Percentiles rank a stretch among this genome's conserved stretches.
phyloP scores from a whole-genome alignment of 2,888 invertebrate species.

The Cheilosia soror region DNA sequence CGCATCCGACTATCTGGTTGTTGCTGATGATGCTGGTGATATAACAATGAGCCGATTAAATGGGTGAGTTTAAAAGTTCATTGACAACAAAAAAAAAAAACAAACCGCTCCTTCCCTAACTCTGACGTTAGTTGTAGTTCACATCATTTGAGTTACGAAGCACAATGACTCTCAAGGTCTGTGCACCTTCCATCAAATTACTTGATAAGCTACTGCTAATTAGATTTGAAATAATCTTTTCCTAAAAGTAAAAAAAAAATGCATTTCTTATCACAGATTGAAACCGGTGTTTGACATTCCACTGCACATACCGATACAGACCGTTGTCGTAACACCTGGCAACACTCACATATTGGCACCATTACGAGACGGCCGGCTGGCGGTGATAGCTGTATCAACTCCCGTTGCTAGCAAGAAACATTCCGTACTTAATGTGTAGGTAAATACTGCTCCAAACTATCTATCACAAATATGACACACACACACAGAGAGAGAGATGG shows the following conservation, averaged over 20 bases:
- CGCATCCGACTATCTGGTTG: slow-evolving; percentile 84
- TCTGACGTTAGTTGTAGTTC: slow-evolving; percentile 13
- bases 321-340: slow-evolving; percentile 84
- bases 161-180: slow-evolving; percentile 54
- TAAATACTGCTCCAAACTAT: slow-evolving; percentile 8
- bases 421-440: slow-evolving; percentile 83
- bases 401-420: slow-evolving; percentile 82
- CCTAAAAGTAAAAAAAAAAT: background rate
- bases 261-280: slow-evolving; percentile 79
- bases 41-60: slow-evolving; percentile 84
- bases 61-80: slow-evolving; percentile 81
- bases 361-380: slow-evolving; percentile 85
- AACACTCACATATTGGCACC: slow-evolving; percentile 86
- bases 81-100: slow-evolving; percentile 8
- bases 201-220: slow-evolving; percentile 62
- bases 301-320: slow-evolving; percentile 85
- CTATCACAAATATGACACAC: slow-evolving; percentile 5
- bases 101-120: background rate
- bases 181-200: slow-evolving; percentile 25
- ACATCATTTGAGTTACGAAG: slow-evolving; percentile 38
- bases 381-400: slow-evolving; percentile 84
- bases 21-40: slow-evolving; percentile 85
- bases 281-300: slow-evolving; percentile 85
- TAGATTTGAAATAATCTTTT: slow-evolving; percentile 42
- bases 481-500: background rate